phyloP scores from a whole-genome alignment of 2,888 invertebrate genomes.

The Galerucella calmariensis region DNA sequence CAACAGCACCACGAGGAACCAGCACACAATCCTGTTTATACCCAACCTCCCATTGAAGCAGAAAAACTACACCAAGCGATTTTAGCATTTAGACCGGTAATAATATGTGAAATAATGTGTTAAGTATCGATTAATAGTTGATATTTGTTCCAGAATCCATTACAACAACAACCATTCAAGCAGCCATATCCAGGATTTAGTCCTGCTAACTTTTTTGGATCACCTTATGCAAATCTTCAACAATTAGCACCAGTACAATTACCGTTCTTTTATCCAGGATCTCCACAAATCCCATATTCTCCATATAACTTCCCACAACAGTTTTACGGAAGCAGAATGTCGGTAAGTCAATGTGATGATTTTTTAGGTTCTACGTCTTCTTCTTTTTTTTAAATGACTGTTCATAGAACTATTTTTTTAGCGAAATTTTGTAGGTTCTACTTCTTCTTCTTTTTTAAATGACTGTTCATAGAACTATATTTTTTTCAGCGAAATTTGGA shows the following conservation, averaged over 20 bases:
- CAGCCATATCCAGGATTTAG: conserved; percentile 64
- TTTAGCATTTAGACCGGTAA: conserved; percentile 69
- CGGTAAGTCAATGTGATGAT: conserved; percentile 59
- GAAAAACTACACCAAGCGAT: conserved; percentile 70
- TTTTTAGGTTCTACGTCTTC: too few species aligned
- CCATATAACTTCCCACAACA: conserved; percentile 61
- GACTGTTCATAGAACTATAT: too few species aligned
- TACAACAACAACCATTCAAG: conserved; percentile 64
- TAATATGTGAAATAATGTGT: not conserved
- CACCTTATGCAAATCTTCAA: conserved; percentile 45
- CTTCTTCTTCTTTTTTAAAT: too few species aligned
- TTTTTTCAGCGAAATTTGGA: conserved; percentile 71
- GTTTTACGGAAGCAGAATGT: conserved; percentile 66
- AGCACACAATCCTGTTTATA: conserved; percentile 43
- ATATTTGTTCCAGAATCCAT: conserved; percentile 55
- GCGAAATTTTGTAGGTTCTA: conserved; percentile 67
- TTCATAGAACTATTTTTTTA: too few species aligned
- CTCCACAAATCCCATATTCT: conserved; percentile 58
- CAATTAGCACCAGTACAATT: conserved; percentile 35
- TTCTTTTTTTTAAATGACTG: too few species aligned
- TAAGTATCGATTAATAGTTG: not conserved
- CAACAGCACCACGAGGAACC: conserved; percentile 14
- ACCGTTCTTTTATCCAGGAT: conserved; percentile 66
- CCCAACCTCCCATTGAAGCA: conserved; percentile 61
- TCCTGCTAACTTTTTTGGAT: conserved; percentile 57